Evolutionary conservation across 2,113 vertebrate species (phyloP).

Genomic region (Chloroceryle aenea): DNA sequence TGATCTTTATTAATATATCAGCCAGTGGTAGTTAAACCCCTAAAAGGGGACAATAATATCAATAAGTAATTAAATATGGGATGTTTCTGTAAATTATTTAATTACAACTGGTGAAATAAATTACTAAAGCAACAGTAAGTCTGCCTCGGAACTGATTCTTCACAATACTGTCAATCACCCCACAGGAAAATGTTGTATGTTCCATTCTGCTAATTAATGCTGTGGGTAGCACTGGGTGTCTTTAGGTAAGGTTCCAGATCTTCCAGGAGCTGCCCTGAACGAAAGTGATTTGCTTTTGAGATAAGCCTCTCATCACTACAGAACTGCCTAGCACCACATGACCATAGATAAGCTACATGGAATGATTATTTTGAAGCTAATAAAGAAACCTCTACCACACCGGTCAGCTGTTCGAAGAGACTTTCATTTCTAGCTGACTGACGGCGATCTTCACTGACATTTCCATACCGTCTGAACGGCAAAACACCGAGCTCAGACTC

Average conservation of each 20-base stretch:
- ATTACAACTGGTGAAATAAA: not conserved
- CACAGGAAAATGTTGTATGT: not conserved
- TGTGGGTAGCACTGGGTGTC: not conserved
- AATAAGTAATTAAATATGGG: not conserved
- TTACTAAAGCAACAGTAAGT: not conserved
- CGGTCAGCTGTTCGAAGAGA: not conserved
- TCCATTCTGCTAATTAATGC: not conserved
- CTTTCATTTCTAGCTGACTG: not conserved
- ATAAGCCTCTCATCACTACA: not conserved
- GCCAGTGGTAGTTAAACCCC: not conserved
- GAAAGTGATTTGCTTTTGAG: not conserved
- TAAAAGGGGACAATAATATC: not conserved
- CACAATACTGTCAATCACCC: not conserved
- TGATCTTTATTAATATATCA: not conserved
- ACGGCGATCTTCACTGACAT: not conserved
- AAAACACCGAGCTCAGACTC: not conserved
- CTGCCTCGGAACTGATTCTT: not conserved
- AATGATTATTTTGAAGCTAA: not conserved
- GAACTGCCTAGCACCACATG: not conserved
- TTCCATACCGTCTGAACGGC: not conserved
- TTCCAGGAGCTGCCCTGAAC: not conserved
- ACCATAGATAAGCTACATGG: not conserved
- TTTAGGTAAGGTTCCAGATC: not conserved
- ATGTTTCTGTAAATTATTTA: not conserved
- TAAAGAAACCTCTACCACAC: not conserved